phyloP scores from a whole-genome alignment of 2,113 vertebrate genomes.

The Rhadina sibilatrix region DNA sequence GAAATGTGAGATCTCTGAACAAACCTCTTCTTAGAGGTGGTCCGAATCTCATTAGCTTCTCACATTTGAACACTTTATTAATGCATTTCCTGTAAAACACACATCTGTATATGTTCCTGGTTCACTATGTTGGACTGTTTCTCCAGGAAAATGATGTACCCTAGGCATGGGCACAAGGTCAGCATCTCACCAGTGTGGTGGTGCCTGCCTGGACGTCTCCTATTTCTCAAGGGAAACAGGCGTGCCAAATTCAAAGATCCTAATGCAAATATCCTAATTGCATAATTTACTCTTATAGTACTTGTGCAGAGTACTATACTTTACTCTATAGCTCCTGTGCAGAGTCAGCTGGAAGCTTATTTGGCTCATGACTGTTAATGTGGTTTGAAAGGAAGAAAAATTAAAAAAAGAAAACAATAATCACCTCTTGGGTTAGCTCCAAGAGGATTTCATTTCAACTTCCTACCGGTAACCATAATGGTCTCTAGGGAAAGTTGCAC shows the following conservation, averaged over 20 bases:
- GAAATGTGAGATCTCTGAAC: neutral
- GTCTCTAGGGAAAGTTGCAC: neutral
- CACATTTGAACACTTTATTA: neutral
- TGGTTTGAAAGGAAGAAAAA: slow-evolving; percentile 4
- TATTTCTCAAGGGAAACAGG: neutral
- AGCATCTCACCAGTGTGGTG: rapidly evolving
- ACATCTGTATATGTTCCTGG: neutral
- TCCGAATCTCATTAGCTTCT: neutral
- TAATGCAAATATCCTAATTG: neutral
- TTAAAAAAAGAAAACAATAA: neutral
- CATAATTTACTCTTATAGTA: neutral
- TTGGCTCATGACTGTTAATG: neutral
- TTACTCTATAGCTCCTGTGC: neutral
- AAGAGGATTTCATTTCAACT: neutral
- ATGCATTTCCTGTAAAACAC: neutral
- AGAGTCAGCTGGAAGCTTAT: slow-evolving; percentile 7
- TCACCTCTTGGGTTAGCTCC: neutral
- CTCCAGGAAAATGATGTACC: neutral
- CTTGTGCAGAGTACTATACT: neutral
- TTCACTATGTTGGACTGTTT: neutral
- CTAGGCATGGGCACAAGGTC: neutral
- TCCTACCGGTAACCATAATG: slow-evolving; percentile 16
- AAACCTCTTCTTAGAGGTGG: neutral
- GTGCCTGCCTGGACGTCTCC: neutral
- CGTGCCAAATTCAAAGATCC: neutral